Evolutionary conservation across 2,113 vertebrate genomes (phyloP).

Genomic region (Monopterus albus): DNA sequence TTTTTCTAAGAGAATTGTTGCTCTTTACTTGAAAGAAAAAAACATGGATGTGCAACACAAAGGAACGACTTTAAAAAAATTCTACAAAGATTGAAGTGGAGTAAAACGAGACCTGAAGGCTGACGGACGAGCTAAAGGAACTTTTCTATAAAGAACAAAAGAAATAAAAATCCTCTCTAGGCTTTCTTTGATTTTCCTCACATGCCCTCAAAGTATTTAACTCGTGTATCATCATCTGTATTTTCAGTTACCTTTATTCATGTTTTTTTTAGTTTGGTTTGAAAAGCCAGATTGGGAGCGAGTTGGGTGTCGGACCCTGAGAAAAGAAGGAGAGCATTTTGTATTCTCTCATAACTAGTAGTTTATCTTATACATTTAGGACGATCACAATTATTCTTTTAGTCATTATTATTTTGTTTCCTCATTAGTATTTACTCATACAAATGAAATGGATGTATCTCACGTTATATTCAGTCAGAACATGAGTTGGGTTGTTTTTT

Average conservation of each 20-base stretch:
- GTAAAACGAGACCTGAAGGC: conserved; percentile 48
- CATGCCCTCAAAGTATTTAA: conserved; percentile 60
- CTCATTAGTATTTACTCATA: conserved; percentile 79
- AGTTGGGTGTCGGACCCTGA: conserved; percentile 38
- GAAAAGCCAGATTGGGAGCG: conserved; percentile 39
- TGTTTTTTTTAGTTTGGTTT: conserved; percentile 42
- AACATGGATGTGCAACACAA: conserved; percentile 52
- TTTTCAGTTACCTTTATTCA: conserved; percentile 48
- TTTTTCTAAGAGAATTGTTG: conserved; percentile 53
- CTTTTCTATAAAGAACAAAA: conserved; percentile 65
- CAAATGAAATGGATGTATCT: conserved; percentile 74
- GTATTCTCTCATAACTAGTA: conserved; percentile 68
- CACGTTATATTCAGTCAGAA: conserved; percentile 66
- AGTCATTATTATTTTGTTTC: conserved; percentile 75
- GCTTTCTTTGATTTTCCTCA: conserved; percentile 68
- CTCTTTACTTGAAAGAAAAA: conserved; percentile 60
- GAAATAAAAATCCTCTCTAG: conserved; percentile 70
- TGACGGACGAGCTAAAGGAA: conserved; percentile 59
- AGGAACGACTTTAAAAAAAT: conserved; percentile 36
- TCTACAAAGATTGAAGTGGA: conserved; percentile 35
- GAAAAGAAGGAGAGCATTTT: conserved; percentile 44
- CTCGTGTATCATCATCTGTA: conserved; percentile 62
- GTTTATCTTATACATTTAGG: conserved; percentile 74
- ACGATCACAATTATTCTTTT: conserved; percentile 70
- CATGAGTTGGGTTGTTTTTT: conserved; percentile 53